phyloP scores from a whole-genome alignment of 2,113 vertebrate genomes.

The Caretta caretta region DNA sequence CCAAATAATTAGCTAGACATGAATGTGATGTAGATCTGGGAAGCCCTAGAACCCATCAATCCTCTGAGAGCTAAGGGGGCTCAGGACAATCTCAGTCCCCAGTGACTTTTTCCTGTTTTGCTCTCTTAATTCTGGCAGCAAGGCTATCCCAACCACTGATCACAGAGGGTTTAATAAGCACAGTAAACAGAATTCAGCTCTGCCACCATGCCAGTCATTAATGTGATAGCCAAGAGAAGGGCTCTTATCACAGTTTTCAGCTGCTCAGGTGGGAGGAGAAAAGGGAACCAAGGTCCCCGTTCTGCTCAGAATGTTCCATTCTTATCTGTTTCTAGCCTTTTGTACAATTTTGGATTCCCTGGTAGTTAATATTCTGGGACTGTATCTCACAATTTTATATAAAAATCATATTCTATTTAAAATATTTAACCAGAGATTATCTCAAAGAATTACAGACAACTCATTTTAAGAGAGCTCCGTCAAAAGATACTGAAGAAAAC shows the following conservation, averaged over 20 bases:
- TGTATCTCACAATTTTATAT: neutral
- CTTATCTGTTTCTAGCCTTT: neutral
- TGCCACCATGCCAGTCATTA: neutral
- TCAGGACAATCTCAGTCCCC: neutral
- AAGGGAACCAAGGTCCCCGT: neutral
- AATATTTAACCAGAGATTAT: neutral
- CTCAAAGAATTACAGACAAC: neutral
- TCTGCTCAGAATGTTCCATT: neutral
- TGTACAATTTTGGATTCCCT: neutral
- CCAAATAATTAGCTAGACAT: neutral
- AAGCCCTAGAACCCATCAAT: neutral
- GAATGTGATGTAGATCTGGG: neutral
- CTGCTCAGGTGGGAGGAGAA: neutral
- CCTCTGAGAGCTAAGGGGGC: neutral
- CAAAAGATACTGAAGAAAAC: neutral
- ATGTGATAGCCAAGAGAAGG: neutral
- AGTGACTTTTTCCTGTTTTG: neutral
- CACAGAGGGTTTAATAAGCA: neutral
- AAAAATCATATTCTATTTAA: neutral
- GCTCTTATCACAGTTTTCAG: neutral
- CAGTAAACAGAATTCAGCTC: neutral
- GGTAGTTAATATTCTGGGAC: neutral
- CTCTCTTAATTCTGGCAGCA: neutral
- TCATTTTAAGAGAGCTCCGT: neutral
- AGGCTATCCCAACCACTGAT: neutral